phyloP scores from a whole-genome alignment of 2,113 vertebrate genomes.

The Irena cyanogastra region DNA sequence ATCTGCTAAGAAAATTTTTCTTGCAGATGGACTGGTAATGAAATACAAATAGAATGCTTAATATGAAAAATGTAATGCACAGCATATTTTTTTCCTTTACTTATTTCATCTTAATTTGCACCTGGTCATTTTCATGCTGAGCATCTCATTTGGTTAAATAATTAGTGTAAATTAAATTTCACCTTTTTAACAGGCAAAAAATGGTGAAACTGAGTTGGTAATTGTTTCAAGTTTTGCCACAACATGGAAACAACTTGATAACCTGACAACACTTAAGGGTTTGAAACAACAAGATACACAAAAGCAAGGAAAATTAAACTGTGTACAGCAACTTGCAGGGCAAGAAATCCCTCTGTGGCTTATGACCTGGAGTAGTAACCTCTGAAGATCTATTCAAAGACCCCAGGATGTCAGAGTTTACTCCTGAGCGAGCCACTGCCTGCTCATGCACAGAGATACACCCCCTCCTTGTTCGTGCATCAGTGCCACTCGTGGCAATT shows the following conservation, averaged over 20 bases:
- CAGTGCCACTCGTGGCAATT: fast-evolving
- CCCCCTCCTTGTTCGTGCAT: fast-evolving
- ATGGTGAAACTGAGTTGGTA: not conserved
- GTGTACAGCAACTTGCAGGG: not conserved
- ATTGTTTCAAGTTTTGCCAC: slow-evolving; percentile 11
- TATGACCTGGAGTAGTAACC: not conserved
- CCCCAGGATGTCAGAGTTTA: not conserved
- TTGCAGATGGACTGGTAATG: slow-evolving; percentile 35
- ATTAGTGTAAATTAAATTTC: slow-evolving; percentile 48
- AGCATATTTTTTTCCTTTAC: not conserved
- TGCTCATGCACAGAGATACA: not conserved
- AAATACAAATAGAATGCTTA: slow-evolving; percentile 23
- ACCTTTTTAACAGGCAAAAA: slow-evolving; percentile 2
- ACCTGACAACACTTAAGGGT: not conserved
- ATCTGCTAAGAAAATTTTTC: slow-evolving; percentile 21
- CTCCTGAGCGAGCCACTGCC: not conserved
- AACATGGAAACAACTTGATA: not conserved
- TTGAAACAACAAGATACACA: not conserved
- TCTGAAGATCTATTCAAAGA: not conserved
- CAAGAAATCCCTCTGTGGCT: not conserved
- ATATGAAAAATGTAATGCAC: not conserved
- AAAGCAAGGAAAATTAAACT: not conserved
- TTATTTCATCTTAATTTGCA: slow-evolving; percentile 46
- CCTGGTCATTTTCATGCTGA: slow-evolving; percentile 17
- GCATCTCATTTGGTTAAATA: slow-evolving; percentile 6